Evolutionary conservation across 23 tunicate genomes (phyloP), one percentile per base, ranked within the genome.

Genomic region (Styela clava): DNA sequence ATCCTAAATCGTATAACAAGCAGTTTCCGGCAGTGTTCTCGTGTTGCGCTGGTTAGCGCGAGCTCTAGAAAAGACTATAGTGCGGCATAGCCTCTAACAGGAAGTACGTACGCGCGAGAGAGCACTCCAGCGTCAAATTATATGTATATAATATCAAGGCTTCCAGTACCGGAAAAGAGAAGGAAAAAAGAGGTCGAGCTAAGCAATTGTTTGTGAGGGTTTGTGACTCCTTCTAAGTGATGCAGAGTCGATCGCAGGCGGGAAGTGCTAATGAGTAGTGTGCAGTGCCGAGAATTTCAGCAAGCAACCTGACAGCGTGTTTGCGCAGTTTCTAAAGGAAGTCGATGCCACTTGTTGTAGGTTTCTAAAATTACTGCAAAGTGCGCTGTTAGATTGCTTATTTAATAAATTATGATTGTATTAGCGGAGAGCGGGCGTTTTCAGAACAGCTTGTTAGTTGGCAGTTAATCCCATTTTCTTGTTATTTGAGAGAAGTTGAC

Each of bases 1-100:
- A 71, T 71, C 77, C 77, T 71, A 71, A 71, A 71, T 71, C 77
- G 77, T 71, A 71, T 76, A 76, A 44, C 81, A 76, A 76, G 81
- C 81, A 44, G 65, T 76, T 76, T 76, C 81, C 81, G 81, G 81
- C 64, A 24, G 62, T 44, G 64, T 76, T 29, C 52, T 52, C 81
- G 64, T 44, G 81, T 71, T 71, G 77, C 34, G 77, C 35, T 65
- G 12, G 56, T 44, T 44, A 44, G 12, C 56, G 7, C 56, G 12
- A 44, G 34, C 35, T 28, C 35, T 71, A 3, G 77, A 71, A 68
- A 30, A 27, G 35, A 71, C 77, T 16, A 71, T 71, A 71, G 35
- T 71, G 34, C 35, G 77, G 77, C 77, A 34, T 33, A 28, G 77
- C 34, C 29, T 71, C 32, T 71, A 33, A 71, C 77, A 71, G 77